Conservation (phyloP, 2,113 vertebrate genomes). For the Chelonoidis abingdonii region DNA sequence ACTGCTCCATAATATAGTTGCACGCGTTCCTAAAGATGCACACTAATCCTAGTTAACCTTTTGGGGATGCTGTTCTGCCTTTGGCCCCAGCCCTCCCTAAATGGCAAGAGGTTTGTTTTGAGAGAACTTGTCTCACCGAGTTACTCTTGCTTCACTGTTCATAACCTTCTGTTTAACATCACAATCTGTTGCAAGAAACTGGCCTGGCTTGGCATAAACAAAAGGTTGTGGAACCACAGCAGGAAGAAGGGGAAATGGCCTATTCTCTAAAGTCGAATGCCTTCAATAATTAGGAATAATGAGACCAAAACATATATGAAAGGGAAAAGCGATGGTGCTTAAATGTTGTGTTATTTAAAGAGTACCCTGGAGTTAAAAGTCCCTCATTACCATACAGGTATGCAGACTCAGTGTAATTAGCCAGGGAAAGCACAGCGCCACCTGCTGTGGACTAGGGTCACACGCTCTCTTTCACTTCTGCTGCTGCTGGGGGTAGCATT, state of each 20-base stretch:
- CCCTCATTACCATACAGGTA: constrained; percentile 6
- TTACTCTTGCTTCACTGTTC: constrained; percentile 54
- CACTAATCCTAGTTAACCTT: constrained; percentile 32
- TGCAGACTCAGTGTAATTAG: constrained; percentile 17
- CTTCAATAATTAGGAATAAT: constrained; percentile 65
- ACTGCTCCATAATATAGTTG: not conserved
- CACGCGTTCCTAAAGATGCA: not conserved
- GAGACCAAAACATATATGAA: constrained; percentile 50
- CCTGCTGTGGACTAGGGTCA: not conserved
- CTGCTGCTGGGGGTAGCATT: not conserved
- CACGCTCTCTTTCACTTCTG: not conserved
- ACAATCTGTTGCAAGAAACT: constrained; percentile 52
- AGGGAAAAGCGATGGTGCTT: constrained; percentile 37
- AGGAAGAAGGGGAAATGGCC: constrained; percentile 61
- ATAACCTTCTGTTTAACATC: constrained; percentile 64
- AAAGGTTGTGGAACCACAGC: constrained; percentile 16
- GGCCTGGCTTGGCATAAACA: constrained; percentile 21
- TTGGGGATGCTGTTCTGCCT: constrained; percentile 34
- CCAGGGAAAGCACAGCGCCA: constrained; percentile 13
- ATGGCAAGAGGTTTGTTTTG: constrained; percentile 54
- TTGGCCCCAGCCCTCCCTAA: constrained; percentile 52
- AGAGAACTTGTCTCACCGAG: constrained; percentile 35
- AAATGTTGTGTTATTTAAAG: constrained; percentile 61
- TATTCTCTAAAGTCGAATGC: constrained; percentile 64
- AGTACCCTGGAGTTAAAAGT: not conserved